Base-by-base conservation (phyloP, 2,888 invertebrate genomes). In the Chrysina gloriosa region DNA sequence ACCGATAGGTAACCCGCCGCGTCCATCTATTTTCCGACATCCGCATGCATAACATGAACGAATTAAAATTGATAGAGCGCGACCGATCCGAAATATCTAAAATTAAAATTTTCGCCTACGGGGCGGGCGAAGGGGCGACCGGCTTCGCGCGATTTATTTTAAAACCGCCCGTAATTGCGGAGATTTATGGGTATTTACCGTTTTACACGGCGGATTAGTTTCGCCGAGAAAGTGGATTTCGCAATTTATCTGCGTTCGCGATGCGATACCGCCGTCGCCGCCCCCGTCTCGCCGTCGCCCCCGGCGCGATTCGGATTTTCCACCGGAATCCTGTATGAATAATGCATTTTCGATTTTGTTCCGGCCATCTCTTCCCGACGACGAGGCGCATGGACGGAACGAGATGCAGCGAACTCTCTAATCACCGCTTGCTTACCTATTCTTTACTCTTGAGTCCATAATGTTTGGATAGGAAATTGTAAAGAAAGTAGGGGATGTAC, bases 161-260 rank as follows among this genome's bases (percentile, higher is more conserved):
- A 52, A 52, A 52, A 29, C 34, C 29, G 29, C 52, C 14, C 31
- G 52, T 52, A 52, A 52, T 52, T 52, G 31, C 52, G 52, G 31
- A 52, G 52, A 52, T 52, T 52, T 52, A 52, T 52, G 52, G 52
- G 31, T 52, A 52, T 52, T 52, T 52, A 52, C 31, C 52, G 31
- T 52, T 31, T 31, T 52, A 31, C 31, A 52, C 52, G 52, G 29
- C 19, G 52, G 52, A 52, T 52, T 52, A 52, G 52, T 52, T 52
- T 52, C 29, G 52, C 31, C 29, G 27, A 52, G 52, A 52, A 52
- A 52, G 52, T 52, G 52, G 52, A 52, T 52, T 52, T 52, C 31
- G 34, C 31, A 52, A 52, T 52, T 52, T 52, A 52, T 31, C 52
- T 21, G 29, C 52, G 45, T 31, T n/a, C 9, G n/a, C 31, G 31